A percentile compares a stretch with the other conserved stretches of the same genome.
These are phyloP conservation scores for Rugalucina vietnamica DNA, from an alignment of 2,888 invertebrate genomes.

Conservation along the genomic window DNA sequence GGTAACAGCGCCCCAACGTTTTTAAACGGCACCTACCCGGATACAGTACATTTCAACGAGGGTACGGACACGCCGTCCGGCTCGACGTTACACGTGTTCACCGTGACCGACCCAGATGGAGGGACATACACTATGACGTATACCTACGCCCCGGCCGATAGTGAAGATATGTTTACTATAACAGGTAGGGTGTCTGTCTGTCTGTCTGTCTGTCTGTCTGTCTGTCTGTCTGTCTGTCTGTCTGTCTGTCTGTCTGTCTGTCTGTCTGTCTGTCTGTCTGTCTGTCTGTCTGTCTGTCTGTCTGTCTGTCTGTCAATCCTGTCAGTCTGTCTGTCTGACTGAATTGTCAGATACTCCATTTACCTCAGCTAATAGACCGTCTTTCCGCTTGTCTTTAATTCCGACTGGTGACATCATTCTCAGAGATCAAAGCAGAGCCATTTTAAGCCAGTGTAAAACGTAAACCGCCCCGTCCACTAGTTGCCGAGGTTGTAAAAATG, in stretches of 20 bases:
- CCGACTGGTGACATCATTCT: no score
- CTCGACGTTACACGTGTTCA: constrained; percentile 38
- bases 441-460: no score
- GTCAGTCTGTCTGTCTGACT: neutral
- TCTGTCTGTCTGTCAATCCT: neutral
- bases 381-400: no score
- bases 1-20: constrained; percentile 20
- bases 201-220: neutral
- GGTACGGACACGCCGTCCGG: constrained; percentile 26
- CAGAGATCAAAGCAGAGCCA: no score
- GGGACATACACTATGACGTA: constrained; percentile 28
- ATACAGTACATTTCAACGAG: constrained; percentile 20
- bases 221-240: neutral
- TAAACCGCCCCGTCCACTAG: no score
- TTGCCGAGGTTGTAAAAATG: no score
- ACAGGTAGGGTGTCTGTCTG: constrained; percentile 23
- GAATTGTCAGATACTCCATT: no score
- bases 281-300: neutral
- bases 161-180: constrained; percentile 32
- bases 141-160: constrained; percentile 30
- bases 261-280: neutral
- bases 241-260: neutral
- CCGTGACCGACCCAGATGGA: constrained; percentile 44
- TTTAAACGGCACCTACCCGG: constrained; percentile 26
- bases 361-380: no score